Percentiles rank a stretch among this genome's conserved stretches.
Evolutionary conservation across 2,113 vertebrate species (phyloP).

Genomic region (Myotis brandtii): DNA sequence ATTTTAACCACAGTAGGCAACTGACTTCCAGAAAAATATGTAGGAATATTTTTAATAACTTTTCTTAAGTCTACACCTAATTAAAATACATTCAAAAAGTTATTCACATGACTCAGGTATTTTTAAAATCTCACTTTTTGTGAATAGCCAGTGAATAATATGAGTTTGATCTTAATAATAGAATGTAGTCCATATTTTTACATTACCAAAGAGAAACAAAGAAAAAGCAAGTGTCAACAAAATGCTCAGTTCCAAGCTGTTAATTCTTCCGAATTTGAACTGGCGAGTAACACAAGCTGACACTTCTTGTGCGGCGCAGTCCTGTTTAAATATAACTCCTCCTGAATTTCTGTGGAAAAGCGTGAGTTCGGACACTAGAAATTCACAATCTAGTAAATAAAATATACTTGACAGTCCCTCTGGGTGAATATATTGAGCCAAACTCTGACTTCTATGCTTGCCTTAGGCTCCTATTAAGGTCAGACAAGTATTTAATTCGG

Average conservation of each 20-base stretch:
- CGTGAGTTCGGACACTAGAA: neutral
- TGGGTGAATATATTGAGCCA: neutral
- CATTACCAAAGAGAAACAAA: neutral
- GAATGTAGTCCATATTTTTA: neutral
- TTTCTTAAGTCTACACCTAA: neutral
- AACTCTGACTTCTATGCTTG: neutral
- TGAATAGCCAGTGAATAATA: neutral
- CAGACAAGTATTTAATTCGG: neutral
- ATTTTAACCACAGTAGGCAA: neutral
- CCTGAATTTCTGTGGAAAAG: conserved; percentile 10
- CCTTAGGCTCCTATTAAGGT: conserved; percentile 27
- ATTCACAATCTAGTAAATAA: neutral
- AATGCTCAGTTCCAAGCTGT: neutral
- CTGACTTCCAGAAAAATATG: neutral
- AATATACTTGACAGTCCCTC: conserved; percentile 1
- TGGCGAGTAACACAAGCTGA: neutral
- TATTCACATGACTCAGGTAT: neutral
- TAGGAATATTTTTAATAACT: conserved; percentile 26
- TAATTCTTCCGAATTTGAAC: conserved; percentile 17
- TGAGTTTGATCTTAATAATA: neutral
- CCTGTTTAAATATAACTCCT: conserved; percentile 24
- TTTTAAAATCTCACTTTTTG: conserved; percentile 1
- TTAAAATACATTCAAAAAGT: conserved; percentile 21
- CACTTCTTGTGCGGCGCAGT: neutral
- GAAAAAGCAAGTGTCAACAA: neutral